Percentiles rank a stretch among this genome's conserved stretches.
Evolutionary conservation across 2,113 vertebrate species (phyloP).

Genomic region (Montifringilla adamsi): DNA sequence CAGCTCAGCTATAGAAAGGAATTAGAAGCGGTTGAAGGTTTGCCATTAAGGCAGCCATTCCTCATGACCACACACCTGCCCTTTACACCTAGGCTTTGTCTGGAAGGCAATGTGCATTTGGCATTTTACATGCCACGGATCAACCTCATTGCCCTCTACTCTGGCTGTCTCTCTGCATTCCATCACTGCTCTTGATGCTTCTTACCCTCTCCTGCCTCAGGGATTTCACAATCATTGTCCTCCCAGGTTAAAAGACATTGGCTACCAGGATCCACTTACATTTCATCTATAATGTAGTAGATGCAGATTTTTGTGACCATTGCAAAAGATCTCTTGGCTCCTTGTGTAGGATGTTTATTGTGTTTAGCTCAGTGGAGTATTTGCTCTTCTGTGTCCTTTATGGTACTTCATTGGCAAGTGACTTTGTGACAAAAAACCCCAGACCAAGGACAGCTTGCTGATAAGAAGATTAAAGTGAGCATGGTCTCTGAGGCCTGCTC

Average conservation of each 20-base stretch:
- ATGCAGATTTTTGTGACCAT: neutral
- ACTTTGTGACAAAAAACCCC: neutral
- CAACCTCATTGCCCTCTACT: constrained; percentile 4
- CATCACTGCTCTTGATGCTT: neutral
- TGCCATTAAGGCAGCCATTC: neutral
- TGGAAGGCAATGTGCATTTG: neutral
- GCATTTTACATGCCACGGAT: neutral
- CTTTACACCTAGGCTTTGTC: constrained; percentile 24
- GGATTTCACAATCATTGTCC: neutral
- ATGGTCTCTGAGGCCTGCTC: neutral
- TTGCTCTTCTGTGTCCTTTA: neutral
- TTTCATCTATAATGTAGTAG: neutral
- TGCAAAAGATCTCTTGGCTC: neutral
- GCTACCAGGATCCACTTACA: neutral
- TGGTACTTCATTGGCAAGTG: neutral
- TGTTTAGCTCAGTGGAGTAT: neutral
- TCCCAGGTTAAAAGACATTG: neutral
- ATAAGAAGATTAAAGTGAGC: neutral
- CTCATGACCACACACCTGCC: neutral
- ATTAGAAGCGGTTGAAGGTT: neutral
- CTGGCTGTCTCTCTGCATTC: neutral
- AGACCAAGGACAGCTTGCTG: neutral
- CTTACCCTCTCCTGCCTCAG: neutral
- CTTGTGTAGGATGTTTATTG: neutral
- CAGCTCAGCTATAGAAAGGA: neutral